Percentiles rank a stretch among this genome's conserved stretches.
These are phyloP conservation scores for Embiotoca jacksoni DNA, from an alignment of 2,113 vertebrate genomes.

Conservation along the genomic window DNA sequence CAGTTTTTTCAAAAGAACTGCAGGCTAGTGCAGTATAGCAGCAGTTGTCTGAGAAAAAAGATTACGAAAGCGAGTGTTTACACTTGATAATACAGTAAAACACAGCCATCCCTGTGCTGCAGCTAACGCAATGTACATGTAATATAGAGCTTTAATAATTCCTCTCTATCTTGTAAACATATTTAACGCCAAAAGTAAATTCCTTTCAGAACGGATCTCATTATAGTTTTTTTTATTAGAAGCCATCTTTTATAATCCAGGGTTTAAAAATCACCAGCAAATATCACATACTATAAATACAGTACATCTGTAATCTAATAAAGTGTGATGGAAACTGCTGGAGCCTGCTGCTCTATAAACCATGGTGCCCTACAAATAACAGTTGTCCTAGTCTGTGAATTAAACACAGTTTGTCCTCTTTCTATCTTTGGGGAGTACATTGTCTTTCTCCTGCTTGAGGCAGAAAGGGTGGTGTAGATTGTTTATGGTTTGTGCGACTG, in stretches of 20 bases:
- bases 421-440: neutral
- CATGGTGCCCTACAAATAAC: neutral
- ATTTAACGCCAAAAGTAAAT: neutral
- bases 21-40: neutral
- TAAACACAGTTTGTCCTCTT: neutral
- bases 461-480: no score
- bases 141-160: neutral
- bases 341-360: neutral
- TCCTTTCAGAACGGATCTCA: neutral
- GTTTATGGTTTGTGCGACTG: no score
- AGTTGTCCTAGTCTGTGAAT: neutral
- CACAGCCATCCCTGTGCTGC: neutral
- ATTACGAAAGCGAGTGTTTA: neutral
- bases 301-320: neutral
- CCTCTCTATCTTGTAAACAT: neutral
- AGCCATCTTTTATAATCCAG: neutral
- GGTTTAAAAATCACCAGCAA: neutral
- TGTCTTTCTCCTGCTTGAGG: no score
- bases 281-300: neutral
- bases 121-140: neutral
- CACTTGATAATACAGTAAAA: constrained; percentile 26
- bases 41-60: constrained; percentile 3
- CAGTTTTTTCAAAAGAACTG: neutral
- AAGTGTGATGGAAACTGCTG: neutral
- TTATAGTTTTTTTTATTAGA: no score